Percentiles rank a stretch among this genome's conserved stretches.
Evolutionary conservation across 2,888 invertebrate genomes (phyloP).

Genomic region (Drosophila mercatorum): DNA sequence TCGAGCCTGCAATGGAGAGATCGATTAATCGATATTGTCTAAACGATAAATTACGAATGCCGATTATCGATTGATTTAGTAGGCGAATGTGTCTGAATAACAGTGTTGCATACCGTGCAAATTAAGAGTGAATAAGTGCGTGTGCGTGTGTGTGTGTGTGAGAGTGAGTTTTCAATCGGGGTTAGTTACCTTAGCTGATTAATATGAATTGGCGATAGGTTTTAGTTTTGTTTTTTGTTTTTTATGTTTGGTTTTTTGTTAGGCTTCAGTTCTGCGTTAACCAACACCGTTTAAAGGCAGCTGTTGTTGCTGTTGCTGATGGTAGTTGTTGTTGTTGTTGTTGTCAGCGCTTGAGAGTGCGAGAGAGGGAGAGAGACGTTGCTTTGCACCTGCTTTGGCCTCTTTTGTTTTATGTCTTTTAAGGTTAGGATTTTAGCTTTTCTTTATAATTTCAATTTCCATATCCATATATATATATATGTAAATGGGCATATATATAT

Average conservation of each 20-base stretch:
- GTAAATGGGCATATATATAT: slow-evolving; percentile 4
- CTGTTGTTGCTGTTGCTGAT: neutral
- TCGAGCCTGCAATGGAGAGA: slow-evolving; percentile 84
- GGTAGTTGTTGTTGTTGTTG: neutral
- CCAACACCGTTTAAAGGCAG: slow-evolving; percentile 40
- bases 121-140: slow-evolving; percentile 26
- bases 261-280: slow-evolving; percentile 54
- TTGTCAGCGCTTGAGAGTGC: slow-evolving; percentile 34
- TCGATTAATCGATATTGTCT: neutral
- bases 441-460: slow-evolving; percentile 11
- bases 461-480: slow-evolving; percentile 9
- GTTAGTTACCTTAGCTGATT: slow-evolving; percentile 78
- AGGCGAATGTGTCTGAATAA: slow-evolving; percentile 1
- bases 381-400: slow-evolving; percentile 19
- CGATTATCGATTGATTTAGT: neutral
- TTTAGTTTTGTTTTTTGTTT: slow-evolving; percentile 42
- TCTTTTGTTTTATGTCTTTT: slow-evolving; percentile 9
- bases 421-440: slow-evolving; percentile 9
- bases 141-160: slow-evolving; percentile 3
- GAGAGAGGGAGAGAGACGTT: slow-evolving; percentile 12
- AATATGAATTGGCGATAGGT: slow-evolving; percentile 79
- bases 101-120: slow-evolving; percentile 39
- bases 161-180: slow-evolving; percentile 39
- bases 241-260: slow-evolving; percentile 31
- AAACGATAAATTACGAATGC: neutral